Conservation (phyloP, 2,888 invertebrate species). For the Slavum lentiscoides region DNA sequence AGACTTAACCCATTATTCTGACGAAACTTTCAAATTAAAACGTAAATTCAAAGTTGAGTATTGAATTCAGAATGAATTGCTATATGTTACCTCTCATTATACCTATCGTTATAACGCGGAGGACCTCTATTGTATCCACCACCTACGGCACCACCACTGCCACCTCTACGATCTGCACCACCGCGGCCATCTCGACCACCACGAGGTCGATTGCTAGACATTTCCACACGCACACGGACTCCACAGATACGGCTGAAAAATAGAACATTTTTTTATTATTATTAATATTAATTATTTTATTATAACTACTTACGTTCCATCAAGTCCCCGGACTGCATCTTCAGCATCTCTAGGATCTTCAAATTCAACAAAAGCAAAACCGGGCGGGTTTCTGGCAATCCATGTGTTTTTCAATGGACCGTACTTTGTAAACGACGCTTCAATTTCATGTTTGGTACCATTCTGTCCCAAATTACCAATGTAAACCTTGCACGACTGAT, state of each 20-base stretch:
- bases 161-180: conserved; percentile 56
- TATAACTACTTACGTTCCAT: conserved; percentile 73
- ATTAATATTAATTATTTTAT: not conserved
- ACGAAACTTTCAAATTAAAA: not conserved
- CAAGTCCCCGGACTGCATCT: conserved; percentile 80
- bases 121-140: conserved; percentile 52
- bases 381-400: conserved; percentile 92
- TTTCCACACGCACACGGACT: conserved; percentile 86
- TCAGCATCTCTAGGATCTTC: conserved; percentile 88
- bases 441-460: conserved; percentile 86
- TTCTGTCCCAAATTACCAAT: conserved; percentile 90
- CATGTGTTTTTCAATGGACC: conserved; percentile 88
- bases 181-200: conserved; percentile 59
- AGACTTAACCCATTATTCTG: conserved; percentile 14
- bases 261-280: not conserved
- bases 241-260: conserved; percentile 78
- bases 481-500: conserved; percentile 87
- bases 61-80: not conserved
- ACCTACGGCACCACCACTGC: conserved; percentile 45
- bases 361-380: conserved; percentile 87
- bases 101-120: conserved; percentile 53
- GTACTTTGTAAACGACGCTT: conserved; percentile 84
- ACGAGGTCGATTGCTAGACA: conserved; percentile 84
- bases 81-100: conserved; percentile 47
- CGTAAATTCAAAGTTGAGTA: not conserved